Evolutionary conservation across 2,888 invertebrate genomes (phyloP).

Genomic region (Synanthedon andrenaeformis): DNA sequence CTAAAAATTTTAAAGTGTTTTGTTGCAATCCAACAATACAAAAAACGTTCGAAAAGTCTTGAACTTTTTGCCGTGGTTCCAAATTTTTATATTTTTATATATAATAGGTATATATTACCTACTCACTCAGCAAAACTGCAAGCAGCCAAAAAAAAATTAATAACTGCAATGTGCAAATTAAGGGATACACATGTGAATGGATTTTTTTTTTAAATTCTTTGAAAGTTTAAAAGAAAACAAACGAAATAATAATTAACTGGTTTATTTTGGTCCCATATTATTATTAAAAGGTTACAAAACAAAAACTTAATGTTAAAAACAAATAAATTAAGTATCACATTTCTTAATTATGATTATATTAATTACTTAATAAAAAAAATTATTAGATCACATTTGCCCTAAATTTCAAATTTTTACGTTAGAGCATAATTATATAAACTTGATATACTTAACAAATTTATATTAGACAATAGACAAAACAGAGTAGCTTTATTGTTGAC

Average conservation of each 20-base stretch:
- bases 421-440: slow-evolving; percentile 1
- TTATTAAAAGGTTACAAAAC: slow-evolving; percentile 17
- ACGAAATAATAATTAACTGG: slow-evolving; percentile 8
- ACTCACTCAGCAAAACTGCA: no score
- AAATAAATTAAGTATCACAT: slow-evolving; percentile 16
- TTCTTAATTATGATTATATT: slow-evolving; percentile 6
- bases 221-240: slow-evolving; percentile 9
- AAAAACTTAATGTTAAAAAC: slow-evolving; percentile 16
- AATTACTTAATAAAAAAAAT: not conserved
- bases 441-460: slow-evolving; percentile 1
- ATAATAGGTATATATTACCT: no score
- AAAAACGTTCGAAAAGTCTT: no score
- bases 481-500: no score
- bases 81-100: no score
- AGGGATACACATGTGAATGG: not conserved
- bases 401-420: no score
- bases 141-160: no score
- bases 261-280: slow-evolving; percentile 52
- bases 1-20: no score
- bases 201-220: not conserved
- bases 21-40: no score
- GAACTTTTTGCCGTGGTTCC: no score
- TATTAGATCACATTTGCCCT: no score
- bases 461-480: no score
- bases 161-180: not conserved